Evolutionary conservation across 2,888 invertebrate genomes (phyloP).

Genomic region (Schizotus pectinicornis): DNA sequence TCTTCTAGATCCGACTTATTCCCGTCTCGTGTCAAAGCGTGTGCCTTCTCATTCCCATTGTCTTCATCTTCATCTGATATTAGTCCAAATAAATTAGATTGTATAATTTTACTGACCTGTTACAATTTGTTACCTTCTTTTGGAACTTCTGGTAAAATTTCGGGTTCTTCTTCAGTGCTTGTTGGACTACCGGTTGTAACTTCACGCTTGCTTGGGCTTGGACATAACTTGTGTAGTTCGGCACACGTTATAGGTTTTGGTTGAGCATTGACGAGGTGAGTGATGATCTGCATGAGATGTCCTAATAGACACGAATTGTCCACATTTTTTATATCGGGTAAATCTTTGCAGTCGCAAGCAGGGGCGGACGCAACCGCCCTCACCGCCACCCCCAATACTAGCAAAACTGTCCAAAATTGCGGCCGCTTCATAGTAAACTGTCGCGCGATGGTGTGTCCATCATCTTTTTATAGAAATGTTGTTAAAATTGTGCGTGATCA

Average conservation of each 20-base stretch:
- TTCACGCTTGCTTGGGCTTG: no score
- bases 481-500: slow-evolving; percentile 20
- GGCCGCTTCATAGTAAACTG: slow-evolving; percentile 16
- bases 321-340: slow-evolving; percentile 33
- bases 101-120: no score
- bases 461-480: slow-evolving; percentile 22
- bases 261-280: slow-evolving; percentile 34
- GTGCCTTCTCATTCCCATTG: no score
- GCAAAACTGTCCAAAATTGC: slow-evolving; percentile 1
- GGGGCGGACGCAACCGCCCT: slow-evolving; percentile 26
- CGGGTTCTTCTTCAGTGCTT: slow-evolving; percentile 3
- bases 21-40: no score
- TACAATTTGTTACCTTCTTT: not conserved
- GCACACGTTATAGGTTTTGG: not conserved
- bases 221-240: not conserved
- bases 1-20: no score
- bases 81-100: no score
- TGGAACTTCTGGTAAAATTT: not conserved
- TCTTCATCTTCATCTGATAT: no score
- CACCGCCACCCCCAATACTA: slow-evolving; percentile 18
- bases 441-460: not conserved
- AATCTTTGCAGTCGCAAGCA: slow-evolving; percentile 30
- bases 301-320: slow-evolving; percentile 45
- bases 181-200: no score
- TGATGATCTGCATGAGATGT: slow-evolving; percentile 44